Conservation (phyloP, 2,113 vertebrate genomes). For the Pipra filicauda region DNA sequence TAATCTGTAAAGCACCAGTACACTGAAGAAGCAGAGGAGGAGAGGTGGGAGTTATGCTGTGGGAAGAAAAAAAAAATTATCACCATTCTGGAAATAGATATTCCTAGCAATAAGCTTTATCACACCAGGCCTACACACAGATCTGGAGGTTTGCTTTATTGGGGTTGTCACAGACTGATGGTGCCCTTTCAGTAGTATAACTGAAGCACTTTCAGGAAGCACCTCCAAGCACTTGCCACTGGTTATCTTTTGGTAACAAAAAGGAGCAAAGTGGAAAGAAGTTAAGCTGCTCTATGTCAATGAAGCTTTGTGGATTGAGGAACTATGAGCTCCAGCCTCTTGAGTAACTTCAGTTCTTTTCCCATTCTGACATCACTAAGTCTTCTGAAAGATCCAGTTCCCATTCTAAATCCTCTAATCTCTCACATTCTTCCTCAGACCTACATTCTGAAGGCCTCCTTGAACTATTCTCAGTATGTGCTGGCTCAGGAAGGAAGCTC, state of each 20-base stretch:
- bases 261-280: not conserved
- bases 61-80: not conserved
- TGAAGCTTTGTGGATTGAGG: accelerated
- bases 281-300: not conserved
- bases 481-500: not conserved
- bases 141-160: not conserved
- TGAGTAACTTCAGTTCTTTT: not conserved
- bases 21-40: not conserved
- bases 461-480: not conserved
- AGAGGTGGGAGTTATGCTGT: not conserved
- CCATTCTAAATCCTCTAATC: not conserved
- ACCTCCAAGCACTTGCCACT: not conserved
- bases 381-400: not conserved
- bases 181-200: not conserved
- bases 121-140: not conserved
- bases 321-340: not conserved
- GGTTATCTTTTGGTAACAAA: not conserved
- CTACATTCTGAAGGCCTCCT: not conserved
- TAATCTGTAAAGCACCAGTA: not conserved
- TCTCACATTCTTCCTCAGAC: not conserved
- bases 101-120: not conserved
- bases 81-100: not conserved
- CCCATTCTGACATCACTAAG: not conserved
- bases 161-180: not conserved
- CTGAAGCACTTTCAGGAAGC: not conserved